Conservation (phyloP, 2,113 vertebrate genomes). For the Martes martes region DNA sequence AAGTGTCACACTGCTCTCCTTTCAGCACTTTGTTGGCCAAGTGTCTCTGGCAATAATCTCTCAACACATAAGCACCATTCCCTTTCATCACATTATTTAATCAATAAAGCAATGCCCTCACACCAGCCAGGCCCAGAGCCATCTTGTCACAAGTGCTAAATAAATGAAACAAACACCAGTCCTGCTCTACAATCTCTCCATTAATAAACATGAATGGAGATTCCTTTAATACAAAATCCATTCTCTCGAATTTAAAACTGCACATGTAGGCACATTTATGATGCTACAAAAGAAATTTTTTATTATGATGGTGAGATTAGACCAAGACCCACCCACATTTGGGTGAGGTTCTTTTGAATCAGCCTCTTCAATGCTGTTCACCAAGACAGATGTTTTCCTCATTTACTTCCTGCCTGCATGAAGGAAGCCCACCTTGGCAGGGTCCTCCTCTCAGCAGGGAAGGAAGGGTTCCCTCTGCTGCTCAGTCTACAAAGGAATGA, state of each 20-base stretch:
- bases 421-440: background rate
- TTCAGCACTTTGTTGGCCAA: constrained; percentile 82
- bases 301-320: background rate
- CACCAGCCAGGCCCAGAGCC: constrained; percentile 72
- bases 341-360: background rate
- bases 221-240: constrained; percentile 60
- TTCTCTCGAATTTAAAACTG: constrained; percentile 53
- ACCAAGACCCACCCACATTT: background rate
- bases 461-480: background rate
- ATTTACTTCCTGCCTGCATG: background rate
- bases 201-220: constrained; percentile 61
- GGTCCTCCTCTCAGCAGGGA: background rate
- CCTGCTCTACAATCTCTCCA: constrained; percentile 23
- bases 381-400: background rate
- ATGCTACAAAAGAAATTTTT: background rate
- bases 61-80: constrained; percentile 80
- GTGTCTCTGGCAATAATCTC: constrained; percentile 83
- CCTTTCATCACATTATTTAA: constrained; percentile 86
- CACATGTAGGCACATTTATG: background rate
- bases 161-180: constrained; percentile 77
- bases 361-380: background rate
- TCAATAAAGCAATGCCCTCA: constrained; percentile 84
- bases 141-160: constrained; percentile 77
- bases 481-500: background rate
- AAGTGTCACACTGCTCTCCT: constrained; percentile 78